These are phyloP conservation scores for Mustelus asterias DNA, from an alignment of 2,113 vertebrate genomes.

Conservation along the genomic window DNA sequence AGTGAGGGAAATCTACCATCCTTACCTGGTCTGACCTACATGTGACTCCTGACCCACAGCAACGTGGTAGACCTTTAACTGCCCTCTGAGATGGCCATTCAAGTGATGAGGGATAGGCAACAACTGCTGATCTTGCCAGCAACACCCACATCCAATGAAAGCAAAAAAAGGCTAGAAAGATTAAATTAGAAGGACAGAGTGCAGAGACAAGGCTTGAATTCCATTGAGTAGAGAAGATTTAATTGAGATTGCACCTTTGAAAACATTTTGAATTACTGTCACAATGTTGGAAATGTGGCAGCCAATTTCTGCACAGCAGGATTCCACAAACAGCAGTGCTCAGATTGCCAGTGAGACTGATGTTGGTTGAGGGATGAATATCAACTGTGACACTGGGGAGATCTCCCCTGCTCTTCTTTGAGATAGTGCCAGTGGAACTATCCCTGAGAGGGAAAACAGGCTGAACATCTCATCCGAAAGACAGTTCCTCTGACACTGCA, in stretches of 20 bases:
- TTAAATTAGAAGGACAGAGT: not conserved
- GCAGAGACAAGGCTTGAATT: not conserved
- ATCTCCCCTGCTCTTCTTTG: not conserved
- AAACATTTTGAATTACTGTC: not conserved
- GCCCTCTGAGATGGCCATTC: too few species aligned
- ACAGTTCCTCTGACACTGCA: not conserved
- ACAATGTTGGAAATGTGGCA: not conserved
- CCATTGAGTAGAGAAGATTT: not conserved
- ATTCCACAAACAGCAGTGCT: not conserved
- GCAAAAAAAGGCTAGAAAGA: not conserved
- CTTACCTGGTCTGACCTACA: too few species aligned
- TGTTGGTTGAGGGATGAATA: not conserved
- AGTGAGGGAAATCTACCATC: too few species aligned
- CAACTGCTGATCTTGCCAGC: too few species aligned
- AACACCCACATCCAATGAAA: too few species aligned
- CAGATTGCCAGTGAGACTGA: not conserved
- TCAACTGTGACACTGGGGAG: not conserved
- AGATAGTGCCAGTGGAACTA: not conserved
- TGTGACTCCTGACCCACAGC: too few species aligned
- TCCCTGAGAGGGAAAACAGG: not conserved
- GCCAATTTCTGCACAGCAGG: not conserved
- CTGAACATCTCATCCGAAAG: not conserved
- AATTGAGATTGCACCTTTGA: not conserved
- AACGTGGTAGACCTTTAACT: too few species aligned
- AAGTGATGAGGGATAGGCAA: too few species aligned